Conservation (phyloP, 2,797 vertebrate genomes). For the Enteromius radiatus region DNA sequence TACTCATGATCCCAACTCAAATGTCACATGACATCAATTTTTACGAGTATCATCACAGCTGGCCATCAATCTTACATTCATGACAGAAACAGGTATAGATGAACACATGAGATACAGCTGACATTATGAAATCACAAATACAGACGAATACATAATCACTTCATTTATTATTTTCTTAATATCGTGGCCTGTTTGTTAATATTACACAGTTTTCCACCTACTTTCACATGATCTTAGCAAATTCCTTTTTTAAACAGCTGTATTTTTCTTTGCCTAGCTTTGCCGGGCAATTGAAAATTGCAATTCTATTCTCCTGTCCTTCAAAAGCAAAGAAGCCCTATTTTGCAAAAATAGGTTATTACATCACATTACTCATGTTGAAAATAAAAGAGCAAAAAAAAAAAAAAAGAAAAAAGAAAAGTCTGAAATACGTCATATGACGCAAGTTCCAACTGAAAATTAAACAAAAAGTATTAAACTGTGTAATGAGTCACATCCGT, state of each 20-base stretch:
- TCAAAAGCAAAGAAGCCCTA: neutral
- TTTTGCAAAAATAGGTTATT: constrained; percentile 11
- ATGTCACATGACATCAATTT: neutral
- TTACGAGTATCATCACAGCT: neutral
- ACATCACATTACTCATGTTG: neutral
- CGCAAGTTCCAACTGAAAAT: constrained; percentile 9
- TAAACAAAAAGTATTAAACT: constrained; percentile 11
- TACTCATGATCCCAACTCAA: neutral
- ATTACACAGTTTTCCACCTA: neutral
- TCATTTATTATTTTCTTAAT: neutral
- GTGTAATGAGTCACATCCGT: constrained; percentile 17
- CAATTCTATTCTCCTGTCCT: neutral
- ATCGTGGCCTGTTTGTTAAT: neutral
- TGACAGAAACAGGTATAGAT: too few relatives aligned
- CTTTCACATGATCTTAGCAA: neutral
- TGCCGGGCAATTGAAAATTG: neutral
- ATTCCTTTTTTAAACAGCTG: neutral
- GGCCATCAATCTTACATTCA: neutral
- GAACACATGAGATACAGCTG: neutral
- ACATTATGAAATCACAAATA: neutral
- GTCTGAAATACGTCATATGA: neutral
- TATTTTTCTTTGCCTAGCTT: neutral
- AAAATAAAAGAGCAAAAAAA: neutral
- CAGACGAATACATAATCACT: neutral
- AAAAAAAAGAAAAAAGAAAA: neutral